Percentiles rank a stretch among this genome's conserved stretches.
Evolutionary conservation across 2,888 invertebrate genomes (phyloP).

Genomic region (Sepioteuthis lessoniana): DNA sequence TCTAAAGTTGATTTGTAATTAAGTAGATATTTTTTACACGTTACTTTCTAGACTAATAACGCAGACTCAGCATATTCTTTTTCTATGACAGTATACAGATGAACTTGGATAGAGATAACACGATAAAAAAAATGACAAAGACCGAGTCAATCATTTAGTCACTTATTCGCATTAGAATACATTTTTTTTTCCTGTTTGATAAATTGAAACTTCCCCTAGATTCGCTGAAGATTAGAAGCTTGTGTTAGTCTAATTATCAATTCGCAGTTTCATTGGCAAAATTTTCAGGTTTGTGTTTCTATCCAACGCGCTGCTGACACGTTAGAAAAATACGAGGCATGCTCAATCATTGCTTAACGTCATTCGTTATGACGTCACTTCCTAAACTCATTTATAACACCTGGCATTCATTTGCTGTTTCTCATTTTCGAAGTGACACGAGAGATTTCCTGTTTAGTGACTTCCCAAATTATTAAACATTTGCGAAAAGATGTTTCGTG

Average conservation of each 20-base stretch:
- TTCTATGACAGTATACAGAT: too few species aligned
- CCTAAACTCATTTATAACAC: conserved; percentile 33
- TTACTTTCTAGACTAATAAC: too few species aligned
- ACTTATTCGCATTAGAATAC: too few species aligned
- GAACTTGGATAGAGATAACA: too few species aligned
- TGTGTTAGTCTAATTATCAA: not conserved
- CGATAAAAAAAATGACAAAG: too few species aligned
- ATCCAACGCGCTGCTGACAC: not conserved
- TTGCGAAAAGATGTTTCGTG: too few species aligned
- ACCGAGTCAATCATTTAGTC: too few species aligned
- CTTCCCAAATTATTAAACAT: too few species aligned
- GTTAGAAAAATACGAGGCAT: not conserved
- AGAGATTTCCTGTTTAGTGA: not conserved
- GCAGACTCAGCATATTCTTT: too few species aligned
- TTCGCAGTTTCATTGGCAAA: not conserved
- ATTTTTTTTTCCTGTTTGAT: not conserved
- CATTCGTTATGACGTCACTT: not conserved
- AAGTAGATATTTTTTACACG: too few species aligned
- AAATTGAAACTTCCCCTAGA: not conserved
- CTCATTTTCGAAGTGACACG: not conserved
- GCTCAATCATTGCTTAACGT: not conserved
- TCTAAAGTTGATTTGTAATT: too few species aligned
- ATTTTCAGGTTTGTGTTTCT: not conserved
- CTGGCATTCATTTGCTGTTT: not conserved
- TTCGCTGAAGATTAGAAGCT: not conserved